phyloP scores from a whole-genome alignment of 2,797 vertebrate genomes.

The Sphenodon punctatus region DNA sequence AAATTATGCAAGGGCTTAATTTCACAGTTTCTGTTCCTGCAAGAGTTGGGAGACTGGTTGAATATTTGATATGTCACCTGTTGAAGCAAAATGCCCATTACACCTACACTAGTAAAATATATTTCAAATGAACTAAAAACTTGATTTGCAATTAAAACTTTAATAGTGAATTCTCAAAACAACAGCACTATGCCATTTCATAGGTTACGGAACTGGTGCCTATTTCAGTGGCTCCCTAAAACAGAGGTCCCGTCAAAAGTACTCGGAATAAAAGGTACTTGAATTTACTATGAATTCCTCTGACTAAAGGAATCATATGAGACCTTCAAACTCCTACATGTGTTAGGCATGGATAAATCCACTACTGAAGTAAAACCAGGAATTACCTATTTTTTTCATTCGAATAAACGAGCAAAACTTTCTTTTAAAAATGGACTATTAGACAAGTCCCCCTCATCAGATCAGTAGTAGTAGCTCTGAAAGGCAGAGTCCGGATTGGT shows the following conservation, averaged over 20 bases:
- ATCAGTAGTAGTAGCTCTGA: too few species aligned
- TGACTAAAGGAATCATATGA: not conserved
- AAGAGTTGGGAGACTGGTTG: not conserved
- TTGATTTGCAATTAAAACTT: not conserved
- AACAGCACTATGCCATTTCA: not conserved
- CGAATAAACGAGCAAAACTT: too few species aligned
- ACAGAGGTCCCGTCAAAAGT: not conserved
- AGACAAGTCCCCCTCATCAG: too few species aligned
- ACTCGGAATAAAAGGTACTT: not conserved
- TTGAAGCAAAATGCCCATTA: not conserved
- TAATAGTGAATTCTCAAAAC: not conserved
- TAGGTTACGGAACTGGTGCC: not conserved
- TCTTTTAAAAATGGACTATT: too few species aligned
- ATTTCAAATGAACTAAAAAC: not conserved
- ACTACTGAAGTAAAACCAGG: too few species aligned
- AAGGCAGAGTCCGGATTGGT: too few species aligned
- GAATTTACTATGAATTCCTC: not conserved
- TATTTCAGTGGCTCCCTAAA: not conserved
- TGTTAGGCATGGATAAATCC: too few species aligned
- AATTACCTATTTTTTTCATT: too few species aligned
- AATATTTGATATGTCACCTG: not conserved
- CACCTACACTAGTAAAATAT: not conserved
- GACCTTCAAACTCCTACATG: not conserved
- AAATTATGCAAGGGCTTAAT: not conserved
- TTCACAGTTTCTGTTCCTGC: not conserved